Evolutionary conservation across 2,113 vertebrate species (phyloP).

Genomic region (Melanerpes aurifrons): DNA sequence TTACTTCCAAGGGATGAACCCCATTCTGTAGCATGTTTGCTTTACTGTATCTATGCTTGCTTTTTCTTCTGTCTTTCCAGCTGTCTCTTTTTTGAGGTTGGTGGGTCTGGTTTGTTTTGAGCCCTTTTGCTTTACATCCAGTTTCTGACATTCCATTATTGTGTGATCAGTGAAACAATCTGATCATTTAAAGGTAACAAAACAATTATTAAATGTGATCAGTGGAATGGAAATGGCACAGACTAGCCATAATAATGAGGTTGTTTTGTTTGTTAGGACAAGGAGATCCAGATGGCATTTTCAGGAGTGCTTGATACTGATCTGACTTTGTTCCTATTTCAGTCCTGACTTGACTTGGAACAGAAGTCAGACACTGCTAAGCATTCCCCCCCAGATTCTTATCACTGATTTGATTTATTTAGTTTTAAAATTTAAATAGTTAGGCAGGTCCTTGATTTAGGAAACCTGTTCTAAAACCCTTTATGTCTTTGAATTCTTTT

Average conservation of each 20-base stretch:
- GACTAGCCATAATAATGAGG: not conserved
- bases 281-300: not conserved
- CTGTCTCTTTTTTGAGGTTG: not conserved
- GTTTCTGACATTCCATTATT: not conserved
- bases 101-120: not conserved
- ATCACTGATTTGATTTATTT: not conserved
- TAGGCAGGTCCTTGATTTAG: not conserved
- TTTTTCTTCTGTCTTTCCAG: not conserved
- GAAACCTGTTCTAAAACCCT: not conserved
- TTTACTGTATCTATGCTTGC: not conserved
- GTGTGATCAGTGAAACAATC: not conserved
- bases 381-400: not conserved
- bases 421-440: not conserved
- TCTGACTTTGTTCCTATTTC: not conserved
- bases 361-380: not conserved
- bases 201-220: not conserved
- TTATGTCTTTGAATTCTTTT: not conserved
- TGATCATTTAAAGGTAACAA: not conserved
- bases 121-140: not conserved
- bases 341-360: not conserved
- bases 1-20: not conserved
- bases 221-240: not conserved
- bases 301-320: not conserved
- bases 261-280: not conserved
- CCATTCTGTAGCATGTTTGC: not conserved